Base-by-base conservation (phyloP, 1,140 invertebrate species). In the Chironomus striatipennis region DNA sequence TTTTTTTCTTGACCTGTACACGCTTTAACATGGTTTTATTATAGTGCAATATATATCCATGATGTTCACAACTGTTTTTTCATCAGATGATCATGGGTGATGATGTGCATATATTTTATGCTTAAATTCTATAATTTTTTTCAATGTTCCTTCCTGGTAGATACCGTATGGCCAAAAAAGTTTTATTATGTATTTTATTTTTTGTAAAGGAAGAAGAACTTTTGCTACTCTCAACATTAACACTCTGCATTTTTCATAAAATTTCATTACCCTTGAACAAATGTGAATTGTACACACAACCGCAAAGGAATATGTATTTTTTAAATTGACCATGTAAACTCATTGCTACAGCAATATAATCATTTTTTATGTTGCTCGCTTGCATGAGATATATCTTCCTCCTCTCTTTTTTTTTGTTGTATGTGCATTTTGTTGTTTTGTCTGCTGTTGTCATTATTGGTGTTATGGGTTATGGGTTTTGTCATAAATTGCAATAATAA, bases 81-180 rank as follows among this genome's bases (percentile, higher is more conserved):
- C 17, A 18, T 70, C 9, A 18, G 65, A 70, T 20, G 17, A 70
- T 70, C 18, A 70, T 70, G 17, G 65, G 65, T 70, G 65, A 70
- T 70, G 20, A 70, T 70, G 65, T 17, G 18, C 18, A 17, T 20
- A 70, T 70, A 20, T 21, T 70, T 70, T 21, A 70, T 70, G 65
- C 65, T 70, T 21, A 18, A 70, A 70, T 18, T 18, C n/a, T 18
- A 15, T 18, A 70, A 70, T 70, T 17, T 20, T 67, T n/a, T 1
- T 57, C 24, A n/a, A 12, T n/a, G 47, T 70, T 70, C 65, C 65
- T 70, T 70, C 65, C 65, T 17, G 65, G 65, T 70, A 70, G 20
- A 70, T 3, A 57, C 47, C n/a, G 47, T 57, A 57, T 57, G 47
- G 47, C 47, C 47, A 57, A 57, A 57, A 57, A n/a, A n/a, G 12